A percentile compares a stretch with the other conserved stretches of the same genome.
Evolutionary conservation across 2,888 invertebrate species (phyloP).

Genomic region (Amiota mariae): DNA sequence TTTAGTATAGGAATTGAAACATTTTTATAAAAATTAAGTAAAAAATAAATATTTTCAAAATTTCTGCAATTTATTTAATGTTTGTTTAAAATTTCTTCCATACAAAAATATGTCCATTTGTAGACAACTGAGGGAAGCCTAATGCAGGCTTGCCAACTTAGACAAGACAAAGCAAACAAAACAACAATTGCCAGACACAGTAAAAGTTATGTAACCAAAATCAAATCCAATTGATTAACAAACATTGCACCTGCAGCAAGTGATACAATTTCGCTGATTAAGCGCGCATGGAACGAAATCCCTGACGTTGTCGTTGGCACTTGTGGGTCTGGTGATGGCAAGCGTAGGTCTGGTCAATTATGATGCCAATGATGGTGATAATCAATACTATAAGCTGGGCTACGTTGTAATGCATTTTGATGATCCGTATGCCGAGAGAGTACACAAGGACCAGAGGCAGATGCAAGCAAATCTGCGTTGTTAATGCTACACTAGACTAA

Average conservation of each 20-base stretch:
- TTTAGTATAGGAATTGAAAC: no score
- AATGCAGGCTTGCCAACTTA: no score
- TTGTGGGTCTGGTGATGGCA: conserved; percentile 77
- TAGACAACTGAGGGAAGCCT: no score
- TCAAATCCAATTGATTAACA: background rate
- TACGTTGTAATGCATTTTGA: conserved; percentile 81
- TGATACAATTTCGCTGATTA: conserved; percentile 64
- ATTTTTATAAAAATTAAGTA: no score
- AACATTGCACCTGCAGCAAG: conserved; percentile 63
- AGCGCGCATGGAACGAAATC: conserved; percentile 78
- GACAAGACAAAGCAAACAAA: no score
- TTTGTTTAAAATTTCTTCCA: no score
- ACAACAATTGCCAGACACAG: no score
- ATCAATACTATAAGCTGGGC: conserved; percentile 78
- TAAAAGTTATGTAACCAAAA: background rate
- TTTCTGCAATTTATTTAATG: no score
- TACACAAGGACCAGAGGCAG: conserved; percentile 75
- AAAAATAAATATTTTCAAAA: no score
- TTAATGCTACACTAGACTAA: background rate
- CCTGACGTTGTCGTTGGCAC: conserved; percentile 81
- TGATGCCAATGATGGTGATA: conserved; percentile 78
- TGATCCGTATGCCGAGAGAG: conserved; percentile 78
- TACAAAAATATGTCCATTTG: no score
- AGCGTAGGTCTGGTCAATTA: conserved; percentile 75
- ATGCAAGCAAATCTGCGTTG: conserved; percentile 11